Evolutionary conservation across 2,797 vertebrate species (phyloP), one percentile per base, ranked within the genome.

Genomic region (Alcedo quadribrachys): DNA sequence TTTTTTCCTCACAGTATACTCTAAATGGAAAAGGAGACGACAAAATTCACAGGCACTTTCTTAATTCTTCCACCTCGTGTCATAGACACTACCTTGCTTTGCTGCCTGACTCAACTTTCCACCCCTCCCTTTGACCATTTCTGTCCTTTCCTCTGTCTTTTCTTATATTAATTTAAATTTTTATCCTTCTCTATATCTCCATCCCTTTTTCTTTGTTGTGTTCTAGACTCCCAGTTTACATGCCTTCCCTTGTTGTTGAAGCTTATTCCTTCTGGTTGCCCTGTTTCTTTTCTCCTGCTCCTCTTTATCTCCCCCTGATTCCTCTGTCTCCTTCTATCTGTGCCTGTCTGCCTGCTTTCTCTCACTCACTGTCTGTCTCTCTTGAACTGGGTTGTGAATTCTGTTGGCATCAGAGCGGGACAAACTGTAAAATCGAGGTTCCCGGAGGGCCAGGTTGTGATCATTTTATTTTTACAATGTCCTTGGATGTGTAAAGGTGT

Each of bases 381-480:
- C 60, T 89, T 87, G 92, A 97, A 97, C 92, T 97, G 95, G 96
- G 93, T 95, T 97, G 96, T 96, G 96, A 94, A 94, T 75, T 85
- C 89, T 40, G 62, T 69, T 93, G 57, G 60, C 94, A 92, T 93
- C 50, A 12, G 93, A 96, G 95, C 15, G 33, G 96, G 88, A 95
- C 96, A 89, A 57, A 60, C 95, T 96, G 95, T 87, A 92, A 96
- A 97, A 96, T 93, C 2, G 11, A 91, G 94, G 94, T 90, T 97
- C 97, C 97, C 97, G 2, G 92, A 91, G 96, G 97, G 85, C 93
- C 83, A 82, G 88, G 81, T 90, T 96, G 95, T 92, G 96, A 95
- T 97, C 78, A 75, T 97, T 97, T 98, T 98, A 98, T 98, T 98
- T 98, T 98, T 98, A 97, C 92, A 94, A 84, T 63, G 97, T 97